Evolutionary conservation across 2,888 invertebrate genomes (phyloP).

Genomic region (Hirtodrosophila confusa): DNA sequence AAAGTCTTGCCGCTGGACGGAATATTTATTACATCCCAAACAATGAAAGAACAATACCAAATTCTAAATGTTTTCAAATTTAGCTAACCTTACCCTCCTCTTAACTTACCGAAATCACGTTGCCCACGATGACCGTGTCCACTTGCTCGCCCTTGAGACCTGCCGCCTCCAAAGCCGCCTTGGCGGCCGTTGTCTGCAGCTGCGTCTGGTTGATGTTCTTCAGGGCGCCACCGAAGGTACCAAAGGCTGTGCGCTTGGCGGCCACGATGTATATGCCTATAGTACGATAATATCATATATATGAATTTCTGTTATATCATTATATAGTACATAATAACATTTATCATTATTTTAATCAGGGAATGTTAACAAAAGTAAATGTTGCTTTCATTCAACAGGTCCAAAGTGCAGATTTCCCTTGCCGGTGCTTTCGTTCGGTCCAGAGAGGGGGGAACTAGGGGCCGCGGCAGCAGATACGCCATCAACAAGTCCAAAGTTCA

Average conservation of each 20-base stretch:
- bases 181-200: slow-evolving; percentile 91
- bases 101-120: slow-evolving; percentile 91
- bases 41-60: too few species aligned
- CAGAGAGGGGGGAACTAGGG: slow-evolving; percentile 13
- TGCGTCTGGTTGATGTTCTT: slow-evolving; percentile 90
- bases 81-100: too few species aligned
- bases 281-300: not conserved
- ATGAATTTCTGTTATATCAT: too few species aligned
- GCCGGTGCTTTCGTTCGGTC: slow-evolving; percentile 4
- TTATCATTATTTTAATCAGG: slow-evolving; percentile 40
- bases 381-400: slow-evolving; percentile 42
- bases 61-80: too few species aligned
- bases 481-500: slow-evolving; percentile 75
- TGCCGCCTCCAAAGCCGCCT: slow-evolving; percentile 91
- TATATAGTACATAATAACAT: slow-evolving; percentile 4
- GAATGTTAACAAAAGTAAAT: slow-evolving; percentile 29
- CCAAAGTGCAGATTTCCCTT: slow-evolving; percentile 43
- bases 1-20: too few species aligned
- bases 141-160: slow-evolving; percentile 93
- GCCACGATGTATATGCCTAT: slow-evolving; percentile 95
- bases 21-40: too few species aligned
- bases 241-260: slow-evolving; percentile 98
- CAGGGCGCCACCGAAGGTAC: slow-evolving; percentile 95
- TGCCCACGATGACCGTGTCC: slow-evolving; percentile 95
- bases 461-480: slow-evolving; percentile 44